Base-by-base conservation (phyloP, 2,113 vertebrate genomes). In the Pholis gunnellus region DNA sequence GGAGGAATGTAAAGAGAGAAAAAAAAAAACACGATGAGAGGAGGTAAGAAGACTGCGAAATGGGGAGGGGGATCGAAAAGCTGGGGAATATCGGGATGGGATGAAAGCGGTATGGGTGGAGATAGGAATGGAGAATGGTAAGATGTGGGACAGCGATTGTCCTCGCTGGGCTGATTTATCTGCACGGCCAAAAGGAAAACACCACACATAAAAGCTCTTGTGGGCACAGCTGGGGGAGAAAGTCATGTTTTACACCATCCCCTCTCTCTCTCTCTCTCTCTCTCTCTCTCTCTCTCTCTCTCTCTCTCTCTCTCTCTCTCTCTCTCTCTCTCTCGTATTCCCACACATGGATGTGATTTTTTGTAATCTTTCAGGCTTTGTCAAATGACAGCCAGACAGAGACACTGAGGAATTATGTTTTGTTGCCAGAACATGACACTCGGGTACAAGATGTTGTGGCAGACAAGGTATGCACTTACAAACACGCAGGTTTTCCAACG, bases 281-380 rank as follows among this genome's bases (percentile, higher is more conserved):
- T 64, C 75, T 46, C 74, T 71, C 82, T 89, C 40, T 40, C 40
- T 40, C 40, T 40, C 40, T 40, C 7, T 8, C 38, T 9, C 38
- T 8, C 38, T 42, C 40, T 42, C 81, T 64, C 61, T 25, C 65
- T 27, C 64, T 82, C 67, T 74, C 75, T 59, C 73, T 64, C 75
- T 46, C 76, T 71, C 82, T 89, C 40, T 42, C 40, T 42, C 40
- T 42, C 40, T 42, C 40, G 74, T 90, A 87, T 84, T 75, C 66
- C 86, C 86, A 87, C 86, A 94, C 91, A 87, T 93, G 93, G 91
- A 93, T 92, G 79, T 88, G 85, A 93, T 94, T 94, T 92, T 25
- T 34, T 22, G 42, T 82, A 91, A 92, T 91, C 84, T 83, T 78
- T 82, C 70, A 63, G 85, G 85, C 75, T 92, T 89, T 83, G 81